These are phyloP conservation scores for Drosophila neutralis DNA, from an alignment of 2,888 invertebrate genomes.

Conservation along the genomic window DNA sequence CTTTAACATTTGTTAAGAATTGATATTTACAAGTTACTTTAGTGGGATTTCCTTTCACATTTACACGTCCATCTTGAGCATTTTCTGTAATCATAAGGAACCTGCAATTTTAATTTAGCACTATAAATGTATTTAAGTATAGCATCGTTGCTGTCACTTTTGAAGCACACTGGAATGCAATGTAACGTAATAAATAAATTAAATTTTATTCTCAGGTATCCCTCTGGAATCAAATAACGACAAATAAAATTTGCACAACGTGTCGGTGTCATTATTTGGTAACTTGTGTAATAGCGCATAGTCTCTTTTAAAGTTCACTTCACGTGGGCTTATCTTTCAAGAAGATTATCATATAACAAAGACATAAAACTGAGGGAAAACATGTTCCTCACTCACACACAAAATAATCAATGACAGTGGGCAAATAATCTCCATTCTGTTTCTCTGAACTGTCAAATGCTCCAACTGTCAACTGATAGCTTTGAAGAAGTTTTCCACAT, in stretches of 20 bases:
- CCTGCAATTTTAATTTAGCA: neutral
- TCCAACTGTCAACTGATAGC: neutral
- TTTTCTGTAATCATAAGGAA: neutral
- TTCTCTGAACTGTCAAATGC: neutral
- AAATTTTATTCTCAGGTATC: neutral
- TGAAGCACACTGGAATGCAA: neutral
- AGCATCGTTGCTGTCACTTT: neutral
- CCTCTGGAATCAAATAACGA: neutral
- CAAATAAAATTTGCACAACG: neutral
- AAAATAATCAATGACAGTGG: neutral
- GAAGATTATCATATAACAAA: neutral
- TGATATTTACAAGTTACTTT: neutral
- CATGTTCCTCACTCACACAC: neutral
- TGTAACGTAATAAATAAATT: neutral
- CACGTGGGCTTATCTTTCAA: neutral
- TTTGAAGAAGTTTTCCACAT: neutral
- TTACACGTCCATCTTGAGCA: neutral
- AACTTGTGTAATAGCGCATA: neutral
- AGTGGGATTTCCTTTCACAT: neutral
- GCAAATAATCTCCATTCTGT: neutral
- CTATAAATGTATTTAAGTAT: neutral
- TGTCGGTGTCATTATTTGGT: neutral
- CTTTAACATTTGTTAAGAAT: neutral
- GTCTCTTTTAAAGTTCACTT: neutral
- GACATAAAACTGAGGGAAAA: neutral